Percentiles rank a stretch among this genome's conserved stretches.
phyloP scores from a whole-genome alignment of 1,140 invertebrate species.

The Ladona fulva region DNA sequence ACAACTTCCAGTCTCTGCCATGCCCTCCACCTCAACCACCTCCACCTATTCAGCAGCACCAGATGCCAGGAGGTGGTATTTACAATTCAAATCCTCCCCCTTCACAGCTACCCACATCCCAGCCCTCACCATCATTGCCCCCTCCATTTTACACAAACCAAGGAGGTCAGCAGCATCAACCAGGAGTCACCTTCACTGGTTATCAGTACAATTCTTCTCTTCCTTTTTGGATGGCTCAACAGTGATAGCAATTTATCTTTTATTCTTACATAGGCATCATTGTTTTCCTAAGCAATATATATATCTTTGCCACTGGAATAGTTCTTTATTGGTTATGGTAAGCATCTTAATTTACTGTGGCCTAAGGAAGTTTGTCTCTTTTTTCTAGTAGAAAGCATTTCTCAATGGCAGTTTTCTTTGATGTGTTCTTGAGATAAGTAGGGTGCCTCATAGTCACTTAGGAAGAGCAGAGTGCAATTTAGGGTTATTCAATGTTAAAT shows the following conservation, averaged over 20 bases:
- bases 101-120: neutral
- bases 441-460: neutral
- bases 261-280: neutral
- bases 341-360: neutral
- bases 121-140: neutral
- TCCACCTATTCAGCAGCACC: neutral
- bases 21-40: neutral
- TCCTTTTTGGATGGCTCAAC: neutral
- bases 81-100: neutral
- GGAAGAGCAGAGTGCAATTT: neutral
- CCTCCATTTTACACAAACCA: neutral
- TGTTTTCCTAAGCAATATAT: too few relatives aligned
- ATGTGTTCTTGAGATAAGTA: neutral
- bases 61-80: neutral
- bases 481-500: neutral
- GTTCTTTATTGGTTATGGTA: neutral
- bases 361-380: neutral
- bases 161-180: neutral
- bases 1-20: neutral
- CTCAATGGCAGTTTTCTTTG: neutral
- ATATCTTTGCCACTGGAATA: neutral
- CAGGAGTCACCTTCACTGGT: neutral
- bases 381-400: neutral
- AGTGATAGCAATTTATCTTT: neutral
- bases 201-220: neutral